phyloP scores from a whole-genome alignment of 2,113 vertebrate species.

The Antigone vipio region DNA sequence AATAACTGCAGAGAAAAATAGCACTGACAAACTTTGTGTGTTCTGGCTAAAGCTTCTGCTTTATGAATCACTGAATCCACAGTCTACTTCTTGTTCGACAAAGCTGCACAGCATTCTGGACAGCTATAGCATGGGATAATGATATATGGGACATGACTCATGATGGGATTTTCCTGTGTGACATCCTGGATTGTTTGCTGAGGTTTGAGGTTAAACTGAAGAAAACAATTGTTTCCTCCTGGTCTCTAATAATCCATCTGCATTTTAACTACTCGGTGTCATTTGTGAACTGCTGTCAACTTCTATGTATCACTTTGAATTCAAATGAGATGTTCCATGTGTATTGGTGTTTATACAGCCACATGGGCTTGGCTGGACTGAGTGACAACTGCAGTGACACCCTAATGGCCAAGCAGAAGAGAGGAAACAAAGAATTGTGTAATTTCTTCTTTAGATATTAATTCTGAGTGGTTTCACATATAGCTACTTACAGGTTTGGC shows the following conservation, averaged over 20 bases:
- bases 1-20: neutral
- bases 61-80: constrained; percentile 38
- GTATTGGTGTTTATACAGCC: neutral
- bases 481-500: neutral
- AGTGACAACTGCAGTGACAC: too few species aligned
- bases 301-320: neutral
- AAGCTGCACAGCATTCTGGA: neutral
- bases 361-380: neutral
- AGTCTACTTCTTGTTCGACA: neutral
- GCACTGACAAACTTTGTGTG: neutral
- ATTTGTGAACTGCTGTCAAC: neutral
- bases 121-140: constrained; percentile 20
- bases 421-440: neutral
- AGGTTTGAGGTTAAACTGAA: constrained; percentile 44
- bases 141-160: neutral
- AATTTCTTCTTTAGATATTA: neutral
- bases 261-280: neutral
- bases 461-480: neutral
- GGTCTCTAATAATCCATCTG: neutral
- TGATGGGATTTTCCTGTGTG: neutral
- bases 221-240: constrained; percentile 3
- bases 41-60: neutral
- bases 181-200: neutral
- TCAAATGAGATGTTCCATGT: neutral
- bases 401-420: neutral